Conservation (phyloP, 1,140 invertebrate species). For the Monomorium pharaonis region DNA sequence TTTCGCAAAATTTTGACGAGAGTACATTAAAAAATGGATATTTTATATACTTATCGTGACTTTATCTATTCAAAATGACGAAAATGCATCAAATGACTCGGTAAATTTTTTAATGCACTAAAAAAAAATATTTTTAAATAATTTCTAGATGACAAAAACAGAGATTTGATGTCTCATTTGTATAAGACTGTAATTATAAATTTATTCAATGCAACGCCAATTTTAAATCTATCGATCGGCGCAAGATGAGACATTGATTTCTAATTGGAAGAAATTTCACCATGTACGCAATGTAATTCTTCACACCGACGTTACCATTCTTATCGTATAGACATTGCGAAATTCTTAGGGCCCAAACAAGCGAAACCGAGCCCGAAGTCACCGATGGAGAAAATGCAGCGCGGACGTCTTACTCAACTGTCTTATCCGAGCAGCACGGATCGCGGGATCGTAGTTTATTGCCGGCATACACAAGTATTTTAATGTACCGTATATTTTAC, state of each 20-base stretch:
- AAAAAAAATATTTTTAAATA: not conserved
- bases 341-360: not conserved
- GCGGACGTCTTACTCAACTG: conserved; percentile 32
- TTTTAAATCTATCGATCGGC: not conserved
- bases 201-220: not conserved
- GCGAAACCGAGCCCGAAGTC: not conserved
- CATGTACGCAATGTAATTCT: too few species aligned
- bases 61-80: not conserved
- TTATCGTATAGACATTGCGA: not conserved
- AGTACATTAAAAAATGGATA: not conserved
- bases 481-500: conserved; percentile 2
- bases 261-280: not conserved
- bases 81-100: not conserved
- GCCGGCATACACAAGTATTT: conserved; percentile 20
- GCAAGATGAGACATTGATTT: not conserved
- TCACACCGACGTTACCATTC: not conserved
- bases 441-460: not conserved
- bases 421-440: not conserved
- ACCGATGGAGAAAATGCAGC: not conserved
- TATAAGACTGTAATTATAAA: not conserved
- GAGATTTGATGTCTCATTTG: not conserved
- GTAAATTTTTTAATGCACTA: not conserved
- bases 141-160: not conserved
- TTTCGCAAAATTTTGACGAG: not conserved
- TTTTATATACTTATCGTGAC: not conserved